Evolutionary conservation across 2,797 vertebrate species (phyloP).

Genomic region (Sebastes vulpes): DNA sequence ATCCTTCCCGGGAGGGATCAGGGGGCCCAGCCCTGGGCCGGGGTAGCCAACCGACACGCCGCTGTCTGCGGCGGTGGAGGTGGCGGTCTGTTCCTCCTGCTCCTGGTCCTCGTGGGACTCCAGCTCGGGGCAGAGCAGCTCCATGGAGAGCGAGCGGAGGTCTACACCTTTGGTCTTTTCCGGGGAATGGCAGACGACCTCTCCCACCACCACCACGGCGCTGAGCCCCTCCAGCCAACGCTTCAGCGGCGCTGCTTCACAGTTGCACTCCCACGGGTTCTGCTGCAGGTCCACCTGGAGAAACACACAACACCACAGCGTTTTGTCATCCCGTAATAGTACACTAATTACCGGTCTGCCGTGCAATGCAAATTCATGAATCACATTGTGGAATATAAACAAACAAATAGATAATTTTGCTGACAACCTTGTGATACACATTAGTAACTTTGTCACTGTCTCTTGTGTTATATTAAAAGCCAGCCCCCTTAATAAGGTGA

Average conservation of each 20-base stretch:
- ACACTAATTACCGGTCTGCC: slow-evolving; percentile 49
- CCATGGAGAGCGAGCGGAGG: slow-evolving; percentile 91
- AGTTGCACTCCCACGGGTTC: slow-evolving; percentile 98
- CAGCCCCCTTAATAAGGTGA: slow-evolving; percentile 43
- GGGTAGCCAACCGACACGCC: slow-evolving; percentile 86
- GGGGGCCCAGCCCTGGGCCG: slow-evolving; percentile 83
- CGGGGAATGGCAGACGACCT: slow-evolving; percentile 96
- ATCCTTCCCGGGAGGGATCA: slow-evolving; percentile 83
- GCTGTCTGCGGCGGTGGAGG: slow-evolving; percentile 69
- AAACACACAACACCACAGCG: slow-evolving; percentile 75
- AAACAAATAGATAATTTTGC: slow-evolving; percentile 16
- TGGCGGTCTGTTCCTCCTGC: slow-evolving; percentile 58
- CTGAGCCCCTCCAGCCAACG: slow-evolving; percentile 96
- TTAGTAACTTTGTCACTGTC: slow-evolving; percentile 21
- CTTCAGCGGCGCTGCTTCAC: slow-evolving; percentile 94
- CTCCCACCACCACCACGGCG: slow-evolving; percentile 93
- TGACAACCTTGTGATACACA: slow-evolving; percentile 6
- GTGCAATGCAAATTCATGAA: slow-evolving; percentile 39
- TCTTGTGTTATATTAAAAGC: slow-evolving; percentile 32
- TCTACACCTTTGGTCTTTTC: slow-evolving; percentile 87
- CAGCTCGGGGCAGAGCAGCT: slow-evolving; percentile 92
- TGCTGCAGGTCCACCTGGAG: slow-evolving; percentile 98
- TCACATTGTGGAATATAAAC: slow-evolving; percentile 41
- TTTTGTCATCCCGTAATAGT: slow-evolving; percentile 44
- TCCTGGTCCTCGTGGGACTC: slow-evolving; percentile 73